Evolutionary conservation across 2,797 vertebrate species (phyloP), one percentile per base, ranked within the genome.

Genomic region (Fistularia tabacaria): DNA sequence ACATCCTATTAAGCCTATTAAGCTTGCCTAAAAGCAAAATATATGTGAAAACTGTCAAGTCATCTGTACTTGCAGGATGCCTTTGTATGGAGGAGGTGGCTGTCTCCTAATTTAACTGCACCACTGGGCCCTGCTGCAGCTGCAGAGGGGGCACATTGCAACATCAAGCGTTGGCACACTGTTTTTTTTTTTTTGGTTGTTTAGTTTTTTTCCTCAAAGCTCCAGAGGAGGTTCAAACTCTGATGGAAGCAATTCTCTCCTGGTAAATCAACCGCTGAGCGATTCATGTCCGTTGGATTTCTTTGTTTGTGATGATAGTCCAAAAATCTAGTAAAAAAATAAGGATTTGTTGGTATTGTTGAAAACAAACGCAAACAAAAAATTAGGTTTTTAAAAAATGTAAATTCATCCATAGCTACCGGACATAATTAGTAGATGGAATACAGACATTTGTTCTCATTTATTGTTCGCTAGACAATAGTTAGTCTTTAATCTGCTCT

Each of bases 81-180:
- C 25, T 25, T 25, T 25, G 25, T 25, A 25, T 25, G 25, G 25
- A 25, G 25, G 25, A 25, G 25, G 2, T 25, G 25, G 25, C 25
- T 25, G 25, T 5, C 25, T 25, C 25, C 25, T 25, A 2, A 25
- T 25, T 25, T 25, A 25, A 25, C 25, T 25, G 25, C 25, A 25
- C 25, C 25, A 25, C 25, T 25, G 25, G 25, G 25, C 25, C 25
- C 25, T 25, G 25, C 25, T 25, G 25, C 41, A 42, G 56, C 62
- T 53, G 68, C 61, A 56, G 50, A 60, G 63, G 66, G 49, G 59
- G 57, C 61, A 46, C 60, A 71, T 50, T 55, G 57, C 73, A 59
- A 55, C 61, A 63, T 77, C 38, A 71, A 73, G 68, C 55, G 73
- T 75, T 71, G 25, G 70, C 55, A 58, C 40, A 44, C 63, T 67